Conservation (phyloP, 2,888 invertebrate species). For the Cataglyphis cursor region DNA sequence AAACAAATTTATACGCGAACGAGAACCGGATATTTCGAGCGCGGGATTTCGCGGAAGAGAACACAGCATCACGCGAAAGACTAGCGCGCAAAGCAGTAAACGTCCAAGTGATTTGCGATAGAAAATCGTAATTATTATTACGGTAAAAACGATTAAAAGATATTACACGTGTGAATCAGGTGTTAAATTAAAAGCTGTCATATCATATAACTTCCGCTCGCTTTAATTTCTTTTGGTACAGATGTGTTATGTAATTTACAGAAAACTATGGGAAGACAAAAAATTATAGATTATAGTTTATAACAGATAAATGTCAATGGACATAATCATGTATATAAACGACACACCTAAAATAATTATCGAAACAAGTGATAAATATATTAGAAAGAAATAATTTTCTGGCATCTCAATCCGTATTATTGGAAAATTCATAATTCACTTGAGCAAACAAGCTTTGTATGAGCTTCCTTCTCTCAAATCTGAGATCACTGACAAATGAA, state of each 20-base stretch:
- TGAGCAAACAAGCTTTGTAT: conserved; percentile 59
- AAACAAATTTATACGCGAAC: conserved; percentile 46
- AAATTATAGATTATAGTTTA: neutral
- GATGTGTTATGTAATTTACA: neutral
- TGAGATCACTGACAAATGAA: conserved; percentile 77
- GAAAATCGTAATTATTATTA: conserved; percentile 46
- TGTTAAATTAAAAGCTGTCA: conserved; percentile 21
- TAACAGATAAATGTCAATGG: conserved; percentile 10
- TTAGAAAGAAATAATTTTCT: conserved; percentile 38
- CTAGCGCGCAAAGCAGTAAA: conserved; percentile 24
- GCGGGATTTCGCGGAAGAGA: conserved; percentile 43
- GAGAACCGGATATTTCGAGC: conserved; percentile 23
- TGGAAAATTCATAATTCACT: conserved; percentile 66
- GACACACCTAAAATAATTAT: conserved; percentile 16
- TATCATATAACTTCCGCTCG: conserved; percentile 2
- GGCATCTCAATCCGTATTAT: conserved; percentile 42
- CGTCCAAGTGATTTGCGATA: conserved; percentile 47
- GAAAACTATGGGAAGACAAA: neutral
- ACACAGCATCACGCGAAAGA: conserved; percentile 48
- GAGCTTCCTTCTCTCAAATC: conserved; percentile 64
- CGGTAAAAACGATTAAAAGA: conserved; percentile 16
- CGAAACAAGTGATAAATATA: conserved; percentile 25
- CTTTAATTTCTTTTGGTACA: neutral
- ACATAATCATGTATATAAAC: neutral
- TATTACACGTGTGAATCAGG: conserved; percentile 16